Base-by-base conservation (phyloP, 2,888 invertebrate genomes). In the Onchidella celtica region DNA sequence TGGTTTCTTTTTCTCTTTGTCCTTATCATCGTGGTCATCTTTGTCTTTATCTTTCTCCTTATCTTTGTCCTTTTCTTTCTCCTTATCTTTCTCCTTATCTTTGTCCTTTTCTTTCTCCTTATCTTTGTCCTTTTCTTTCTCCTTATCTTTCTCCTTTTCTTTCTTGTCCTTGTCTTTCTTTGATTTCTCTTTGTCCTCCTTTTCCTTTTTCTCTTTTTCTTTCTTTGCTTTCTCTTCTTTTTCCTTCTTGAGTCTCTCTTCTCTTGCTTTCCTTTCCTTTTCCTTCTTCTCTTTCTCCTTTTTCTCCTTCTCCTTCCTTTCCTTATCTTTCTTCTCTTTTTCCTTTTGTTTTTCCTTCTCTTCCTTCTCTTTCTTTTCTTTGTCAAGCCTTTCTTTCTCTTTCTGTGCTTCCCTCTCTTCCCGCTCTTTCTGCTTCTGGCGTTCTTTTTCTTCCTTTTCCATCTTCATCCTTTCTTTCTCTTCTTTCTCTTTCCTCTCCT, bases 201-300 rank as follows among this genome's bases (percentile, higher is more conserved):
- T 86, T 32, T 66, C 79, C 76, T 77, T 75, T 85, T 86, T 85
- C 70, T 84, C 82, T 69, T 85, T 82, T 65, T 88, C 85, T 63
- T 86, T 85, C 70, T 88, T 85, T 21, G 81, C 78, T 70, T 86
- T 86, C 76, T 87, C 86, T 79, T 87, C 85, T 76, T 88, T 86
- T 57, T 85, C 86, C 21, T 86, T 69, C 73, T 85, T 84, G 34
- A 85, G 85, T 24, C 85, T 77, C 57, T 83, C 76, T 73, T 85
- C 83, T 34, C 85, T 81, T 73, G 86, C 83, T 40, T 85, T 79
- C 57, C 83, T 83, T 66, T 85, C 72, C 32, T 79, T 76, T 27
- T 79, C 72, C 47, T 79, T 82, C n/a, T 81, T 73, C 85, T 82
- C 77, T 85, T 85, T 72, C 85, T 86, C 69, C 77, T 82, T 59